Evolutionary conservation across 2,113 vertebrate genomes (phyloP), one percentile per base, ranked within the genome.

Genomic region (Catharus fuscescens): DNA sequence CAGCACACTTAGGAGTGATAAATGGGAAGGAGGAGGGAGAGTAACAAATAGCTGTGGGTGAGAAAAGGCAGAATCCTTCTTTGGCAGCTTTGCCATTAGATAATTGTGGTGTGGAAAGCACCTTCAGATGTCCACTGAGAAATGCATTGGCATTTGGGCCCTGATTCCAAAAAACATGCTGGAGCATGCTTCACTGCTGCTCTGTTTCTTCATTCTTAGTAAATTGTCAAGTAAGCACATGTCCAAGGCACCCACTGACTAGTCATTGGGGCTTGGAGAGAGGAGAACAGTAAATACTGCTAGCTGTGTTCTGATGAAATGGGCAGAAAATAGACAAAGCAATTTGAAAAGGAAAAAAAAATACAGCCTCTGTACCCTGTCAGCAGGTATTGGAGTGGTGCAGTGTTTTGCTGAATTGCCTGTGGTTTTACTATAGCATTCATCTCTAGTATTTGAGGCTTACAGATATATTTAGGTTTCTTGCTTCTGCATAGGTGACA

Each of bases 51-150:
- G 81, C 62, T 82, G 59, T 61, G 85, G 36, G 81, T 88, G 82
- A 93, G 90, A 88, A 93, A 93, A 94, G 81, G 79, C 88, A 93
- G 69, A 61, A 56, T 79, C 78, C 25, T 94, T 28, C 70, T 93
- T 80, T 74, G 90, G 78, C 78, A 94, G 90, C 81, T 80, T 86
- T 65, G 62, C 70, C 62, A 57, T 88, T 93, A 94, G 85, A 38
- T 93, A 86, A 92, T 70, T 92, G 62, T 79, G 42, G 78, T 65
- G 74, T 92, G 82, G 74, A 92, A 69, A 72, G 45, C 57, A 90
- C 28, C 64, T 90, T 87, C 79, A 42, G 15, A 65, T 86, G 81
- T 69, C 81, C 88, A 88, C 82, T n/a, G 66, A 79, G 70, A 80
- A 89, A 57, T 0, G 1, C 45, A 48, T 23, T 48, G 53, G 40